These are phyloP conservation scores for Lasioglossum pauxillum DNA, from an alignment of 2,888 invertebrate species.

Conservation along the genomic window DNA sequence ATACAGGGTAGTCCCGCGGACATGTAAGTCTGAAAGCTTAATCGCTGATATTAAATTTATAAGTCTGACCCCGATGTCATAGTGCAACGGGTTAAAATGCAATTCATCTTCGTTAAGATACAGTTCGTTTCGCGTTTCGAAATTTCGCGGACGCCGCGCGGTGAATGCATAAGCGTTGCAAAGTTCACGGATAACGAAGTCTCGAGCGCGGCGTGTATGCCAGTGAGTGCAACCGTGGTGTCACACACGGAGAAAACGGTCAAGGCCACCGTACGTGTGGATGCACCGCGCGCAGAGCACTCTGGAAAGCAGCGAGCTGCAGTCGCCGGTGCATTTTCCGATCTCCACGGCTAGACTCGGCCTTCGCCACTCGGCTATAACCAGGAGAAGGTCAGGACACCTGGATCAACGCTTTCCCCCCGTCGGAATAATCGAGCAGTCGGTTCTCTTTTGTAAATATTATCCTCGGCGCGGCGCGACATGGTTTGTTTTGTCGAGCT, in stretches of 20 bases:
- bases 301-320: constrained; percentile 56
- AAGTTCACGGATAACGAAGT: constrained; percentile 4
- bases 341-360: constrained; percentile 58
- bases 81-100: not conserved
- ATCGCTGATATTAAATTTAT: too few species aligned
- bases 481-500: not conserved
- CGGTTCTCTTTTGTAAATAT: not conserved
- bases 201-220: not conserved
- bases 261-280: constrained; percentile 73
- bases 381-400: constrained; percentile 15
- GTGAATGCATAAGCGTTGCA: not conserved
- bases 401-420: not conserved
- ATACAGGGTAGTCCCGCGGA: too few species aligned
- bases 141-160: not conserved
- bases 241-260: constrained; percentile 73
- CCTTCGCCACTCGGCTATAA: constrained; percentile 43
- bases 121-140: not conserved
- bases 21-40: too few species aligned
- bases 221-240: constrained; percentile 47
- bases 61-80: too few species aligned
- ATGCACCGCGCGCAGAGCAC: constrained; percentile 35
- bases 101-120: not conserved
- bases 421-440: not conserved
- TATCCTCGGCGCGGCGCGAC: not conserved
- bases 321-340: constrained; percentile 43